These are phyloP conservation scores for Aurelia sp. DNA, from an alignment of 30 jellyfish, hydroid and myxozoan genomes.

Conservation along the genomic window DNA sequence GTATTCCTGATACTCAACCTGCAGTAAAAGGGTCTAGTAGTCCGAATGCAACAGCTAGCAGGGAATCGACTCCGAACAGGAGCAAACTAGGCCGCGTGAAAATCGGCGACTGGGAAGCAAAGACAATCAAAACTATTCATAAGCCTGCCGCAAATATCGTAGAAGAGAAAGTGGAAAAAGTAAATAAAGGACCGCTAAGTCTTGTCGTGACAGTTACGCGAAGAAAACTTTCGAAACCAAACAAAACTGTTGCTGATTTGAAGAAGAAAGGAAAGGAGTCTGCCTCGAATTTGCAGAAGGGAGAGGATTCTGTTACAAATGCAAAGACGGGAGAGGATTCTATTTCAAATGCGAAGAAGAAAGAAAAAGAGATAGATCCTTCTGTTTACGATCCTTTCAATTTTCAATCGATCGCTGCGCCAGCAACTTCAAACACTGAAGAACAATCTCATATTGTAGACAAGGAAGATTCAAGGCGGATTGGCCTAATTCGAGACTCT, in stretches of 20 bases:
- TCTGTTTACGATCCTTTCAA: conserved; percentile 23
- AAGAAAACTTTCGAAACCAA: background rate
- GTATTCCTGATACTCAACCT: background rate
- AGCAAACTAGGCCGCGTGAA: background rate
- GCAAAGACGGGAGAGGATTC: background rate
- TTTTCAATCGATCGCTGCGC: conserved; percentile 2
- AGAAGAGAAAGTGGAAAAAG: conserved; percentile 13
- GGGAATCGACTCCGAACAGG: background rate
- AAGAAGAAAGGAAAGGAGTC: background rate
- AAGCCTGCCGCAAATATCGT: background rate
- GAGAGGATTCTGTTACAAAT: background rate
- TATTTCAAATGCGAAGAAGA: background rate
- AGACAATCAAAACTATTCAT: background rate
- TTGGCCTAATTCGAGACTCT: conserved; percentile 8
- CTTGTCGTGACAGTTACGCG: conserved; percentile 47
- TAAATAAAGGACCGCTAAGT: conserved; percentile 50
- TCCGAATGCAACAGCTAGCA: background rate
- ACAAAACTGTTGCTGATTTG: background rate
- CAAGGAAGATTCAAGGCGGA: conserved; percentile 31
- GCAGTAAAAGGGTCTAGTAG: background rate
- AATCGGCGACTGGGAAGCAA: background rate
- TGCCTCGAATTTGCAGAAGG: background rate
- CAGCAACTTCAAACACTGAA: background rate
- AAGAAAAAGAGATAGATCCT: background rate
- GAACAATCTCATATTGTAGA: conserved; percentile 16